Conservation (phyloP, 2,113 vertebrate genomes). For the Fulmarus glacialis region DNA sequence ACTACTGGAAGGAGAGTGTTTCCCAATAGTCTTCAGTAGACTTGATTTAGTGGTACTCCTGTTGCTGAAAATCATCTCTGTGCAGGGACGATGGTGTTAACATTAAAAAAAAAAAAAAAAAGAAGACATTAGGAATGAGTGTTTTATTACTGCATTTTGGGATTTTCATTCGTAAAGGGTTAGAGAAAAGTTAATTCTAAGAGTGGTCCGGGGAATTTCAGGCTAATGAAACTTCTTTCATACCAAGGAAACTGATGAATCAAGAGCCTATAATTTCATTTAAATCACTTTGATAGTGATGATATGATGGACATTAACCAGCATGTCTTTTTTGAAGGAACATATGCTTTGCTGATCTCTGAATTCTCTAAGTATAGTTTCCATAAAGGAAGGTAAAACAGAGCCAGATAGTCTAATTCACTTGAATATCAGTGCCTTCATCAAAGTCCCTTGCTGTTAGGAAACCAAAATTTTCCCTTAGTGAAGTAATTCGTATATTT, state of each 20-base stretch:
- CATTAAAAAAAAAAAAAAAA: neutral
- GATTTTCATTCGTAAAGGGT: neutral
- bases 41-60: neutral
- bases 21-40: neutral
- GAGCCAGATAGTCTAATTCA: neutral
- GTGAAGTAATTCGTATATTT: neutral
- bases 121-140: neutral
- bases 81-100: neutral
- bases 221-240: neutral
- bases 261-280: neutral
- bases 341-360: neutral
- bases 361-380: neutral
- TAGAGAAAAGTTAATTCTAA: neutral
- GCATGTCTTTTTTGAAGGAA: neutral
- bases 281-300: neutral
- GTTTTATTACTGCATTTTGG: neutral
- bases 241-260: neutral
- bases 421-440: neutral
- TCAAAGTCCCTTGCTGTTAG: neutral
- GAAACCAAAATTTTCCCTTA: neutral
- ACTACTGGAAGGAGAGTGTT: neutral
- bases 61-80: neutral
- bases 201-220: neutral
- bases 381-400: neutral
- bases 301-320: neutral